These are phyloP conservation scores for Chirona hameri DNA, from an alignment of 2,888 invertebrate species.

Conservation along the genomic window DNA sequence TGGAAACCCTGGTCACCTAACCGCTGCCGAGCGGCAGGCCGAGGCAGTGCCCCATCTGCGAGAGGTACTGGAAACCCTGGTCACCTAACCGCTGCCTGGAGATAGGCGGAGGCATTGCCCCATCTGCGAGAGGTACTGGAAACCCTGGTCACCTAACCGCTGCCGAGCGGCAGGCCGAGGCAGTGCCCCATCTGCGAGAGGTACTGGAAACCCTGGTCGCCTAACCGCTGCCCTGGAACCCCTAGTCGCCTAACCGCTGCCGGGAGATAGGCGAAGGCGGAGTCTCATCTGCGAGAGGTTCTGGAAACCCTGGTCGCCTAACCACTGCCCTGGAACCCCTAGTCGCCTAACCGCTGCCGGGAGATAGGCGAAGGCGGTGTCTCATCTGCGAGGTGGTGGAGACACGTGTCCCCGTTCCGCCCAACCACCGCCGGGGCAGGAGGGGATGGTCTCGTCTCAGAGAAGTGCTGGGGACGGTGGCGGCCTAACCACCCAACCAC, in stretches of 20 bases:
- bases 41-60: conserved; percentile 44
- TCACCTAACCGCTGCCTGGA: conserved; percentile 47
- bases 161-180: too few relatives aligned
- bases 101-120: conserved; percentile 50
- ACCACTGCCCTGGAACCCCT: not conserved
- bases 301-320: not conserved
- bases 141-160: not conserved
- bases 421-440: not conserved
- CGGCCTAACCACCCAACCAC: not conserved
- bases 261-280: too few relatives aligned
- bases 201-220: not conserved
- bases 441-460: too few relatives aligned
- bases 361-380: too few relatives aligned
- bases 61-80: conserved; percentile 32
- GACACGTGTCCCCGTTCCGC: too few relatives aligned
- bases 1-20: conserved; percentile 33
- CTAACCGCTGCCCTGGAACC: not conserved
- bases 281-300: too few relatives aligned
- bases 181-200: too few relatives aligned
- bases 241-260: not conserved
- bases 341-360: not conserved
- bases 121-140: conserved; percentile 39
- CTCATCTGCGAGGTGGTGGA: too few relatives aligned
- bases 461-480: not conserved
- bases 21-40: conserved; percentile 52